Evolutionary conservation across 1,140 invertebrate species (phyloP).

Genomic region (Hirudo medicinalis): DNA sequence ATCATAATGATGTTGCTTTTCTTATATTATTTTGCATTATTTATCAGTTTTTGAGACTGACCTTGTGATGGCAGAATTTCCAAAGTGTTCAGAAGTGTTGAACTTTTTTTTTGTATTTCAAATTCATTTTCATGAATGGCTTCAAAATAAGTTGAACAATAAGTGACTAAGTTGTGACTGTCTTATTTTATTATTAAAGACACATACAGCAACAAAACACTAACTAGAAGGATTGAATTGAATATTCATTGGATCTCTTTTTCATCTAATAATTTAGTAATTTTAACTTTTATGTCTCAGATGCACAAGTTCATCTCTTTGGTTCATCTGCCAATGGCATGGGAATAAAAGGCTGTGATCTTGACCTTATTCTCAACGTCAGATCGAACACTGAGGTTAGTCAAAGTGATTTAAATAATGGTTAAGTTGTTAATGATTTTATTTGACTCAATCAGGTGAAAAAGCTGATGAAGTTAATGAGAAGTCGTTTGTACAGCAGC

Average conservation of each 20-base stretch:
- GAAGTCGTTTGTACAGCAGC: not conserved
- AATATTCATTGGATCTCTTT: not conserved
- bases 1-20: not conserved
- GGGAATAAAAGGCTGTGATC: conserved; percentile 3
- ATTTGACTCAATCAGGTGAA: not conserved
- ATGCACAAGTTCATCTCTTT: conserved; percentile 2
- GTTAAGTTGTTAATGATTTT: not conserved
- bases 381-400: not conserved
- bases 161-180: too few relatives aligned
- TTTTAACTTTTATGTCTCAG: not conserved
- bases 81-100: too few relatives aligned
- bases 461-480: not conserved
- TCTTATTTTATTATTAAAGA: too few relatives aligned
- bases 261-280: not conserved
- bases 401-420: not conserved
- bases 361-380: not conserved
- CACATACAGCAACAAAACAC: too few relatives aligned
- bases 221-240: too few relatives aligned
- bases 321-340: conserved; percentile 10
- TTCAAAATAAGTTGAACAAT: too few relatives aligned
- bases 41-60: not conserved
- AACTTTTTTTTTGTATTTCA: too few relatives aligned
- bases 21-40: too few relatives aligned
- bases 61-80: too few relatives aligned
- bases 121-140: too few relatives aligned